These are phyloP conservation scores for Tetramorium alpestre DNA, from an alignment of 1,140 invertebrate species.

Conservation along the genomic window DNA sequence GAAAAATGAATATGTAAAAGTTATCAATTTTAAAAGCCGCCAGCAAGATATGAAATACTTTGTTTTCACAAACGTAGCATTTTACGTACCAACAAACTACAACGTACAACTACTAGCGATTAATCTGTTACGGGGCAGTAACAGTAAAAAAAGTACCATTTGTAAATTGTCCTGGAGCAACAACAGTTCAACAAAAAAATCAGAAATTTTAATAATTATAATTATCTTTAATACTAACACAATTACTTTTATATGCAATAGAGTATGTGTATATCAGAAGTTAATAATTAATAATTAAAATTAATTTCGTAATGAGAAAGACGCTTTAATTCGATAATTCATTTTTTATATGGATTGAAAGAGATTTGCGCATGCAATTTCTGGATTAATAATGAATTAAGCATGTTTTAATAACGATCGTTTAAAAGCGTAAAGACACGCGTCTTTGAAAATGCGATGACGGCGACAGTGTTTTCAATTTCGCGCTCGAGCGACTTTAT, in stretches of 20 bases:
- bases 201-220: neutral
- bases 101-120: neutral
- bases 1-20: constrained; percentile 18
- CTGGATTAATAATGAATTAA: constrained; percentile 11
- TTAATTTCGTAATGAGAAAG: neutral
- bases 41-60: constrained; percentile 11
- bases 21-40: neutral
- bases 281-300: neutral
- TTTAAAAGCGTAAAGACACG: constrained; percentile 27
- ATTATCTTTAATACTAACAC: too few relatives aligned
- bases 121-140: neutral
- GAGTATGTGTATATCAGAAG: neutral
- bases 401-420: constrained; percentile 27
- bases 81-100: neutral
- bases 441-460: constrained; percentile 27
- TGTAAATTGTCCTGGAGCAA: neutral
- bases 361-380: constrained; percentile 17
- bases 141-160: neutral
- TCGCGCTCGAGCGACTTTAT: constrained; percentile 42
- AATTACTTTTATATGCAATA: neutral
- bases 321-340: neutral
- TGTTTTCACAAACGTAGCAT: neutral
- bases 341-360: neutral
- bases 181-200: neutral
- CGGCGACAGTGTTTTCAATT: constrained; percentile 52